Conservation (phyloP, 1,140 invertebrate genomes). For the Calliphora vicina region DNA sequence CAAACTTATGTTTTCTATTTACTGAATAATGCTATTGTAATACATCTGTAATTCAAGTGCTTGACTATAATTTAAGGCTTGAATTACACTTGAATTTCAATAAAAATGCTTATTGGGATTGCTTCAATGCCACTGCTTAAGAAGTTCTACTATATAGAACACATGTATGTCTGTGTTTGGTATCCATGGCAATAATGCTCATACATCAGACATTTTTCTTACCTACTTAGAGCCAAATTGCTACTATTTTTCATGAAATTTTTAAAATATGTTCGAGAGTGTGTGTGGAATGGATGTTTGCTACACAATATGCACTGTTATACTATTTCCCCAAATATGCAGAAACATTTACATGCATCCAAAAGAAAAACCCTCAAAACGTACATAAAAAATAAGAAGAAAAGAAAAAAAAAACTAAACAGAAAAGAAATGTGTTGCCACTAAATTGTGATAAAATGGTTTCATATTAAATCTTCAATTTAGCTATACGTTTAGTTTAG, state of each 20-base stretch:
- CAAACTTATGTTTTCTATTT: no score
- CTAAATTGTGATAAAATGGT: conserved; percentile 33
- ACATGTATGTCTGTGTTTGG: no score
- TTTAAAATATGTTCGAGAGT: not conserved
- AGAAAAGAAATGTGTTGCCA: conserved; percentile 17
- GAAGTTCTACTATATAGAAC: no score
- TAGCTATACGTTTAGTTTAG: not conserved
- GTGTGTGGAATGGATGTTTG: not conserved
- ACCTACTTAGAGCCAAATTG: not conserved
- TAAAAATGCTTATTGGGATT: no score
- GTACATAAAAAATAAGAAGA: not conserved
- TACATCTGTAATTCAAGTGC: no score
- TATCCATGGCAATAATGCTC: not conserved
- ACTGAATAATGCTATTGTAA: no score
- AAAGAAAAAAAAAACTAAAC: not conserved
- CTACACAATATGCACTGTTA: not conserved
- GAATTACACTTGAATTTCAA: no score
- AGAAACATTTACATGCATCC: not conserved
- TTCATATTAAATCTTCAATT: conserved; percentile 34
- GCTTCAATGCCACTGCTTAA: no score
- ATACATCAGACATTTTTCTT: not conserved
- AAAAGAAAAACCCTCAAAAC: not conserved
- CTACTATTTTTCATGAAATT: not conserved
- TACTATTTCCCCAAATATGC: not conserved
- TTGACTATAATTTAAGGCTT: no score